A percentile compares a stretch with the other conserved stretches of the same genome.
Conservation (phyloP, 2,113 vertebrate genomes). For the Colistium nudipinnis region DNA sequence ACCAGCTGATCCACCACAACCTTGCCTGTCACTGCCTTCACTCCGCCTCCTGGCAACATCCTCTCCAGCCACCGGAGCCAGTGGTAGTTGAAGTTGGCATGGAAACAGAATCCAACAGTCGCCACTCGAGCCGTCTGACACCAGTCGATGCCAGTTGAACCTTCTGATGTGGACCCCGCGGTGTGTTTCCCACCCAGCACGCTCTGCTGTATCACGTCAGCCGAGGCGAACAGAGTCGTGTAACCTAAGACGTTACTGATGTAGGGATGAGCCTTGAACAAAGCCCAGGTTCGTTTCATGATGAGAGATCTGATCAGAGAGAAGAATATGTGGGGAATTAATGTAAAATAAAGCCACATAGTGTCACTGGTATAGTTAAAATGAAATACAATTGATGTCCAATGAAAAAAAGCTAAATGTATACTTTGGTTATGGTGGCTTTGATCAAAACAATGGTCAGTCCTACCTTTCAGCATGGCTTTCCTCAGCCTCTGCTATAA, state of each 20-base stretch:
- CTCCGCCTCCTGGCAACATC: slow-evolving; percentile 75
- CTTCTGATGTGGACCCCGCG: slow-evolving; percentile 17
- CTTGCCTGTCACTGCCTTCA: slow-evolving; percentile 73
- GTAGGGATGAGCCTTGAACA: slow-evolving; percentile 81
- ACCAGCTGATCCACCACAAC: slow-evolving; percentile 83
- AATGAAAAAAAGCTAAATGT: too few relatives aligned
- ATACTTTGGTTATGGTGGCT: too few relatives aligned
- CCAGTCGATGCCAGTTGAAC: slow-evolving; percentile 63
- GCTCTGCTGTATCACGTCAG: slow-evolving; percentile 84
- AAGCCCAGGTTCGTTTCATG: slow-evolving; percentile 76
- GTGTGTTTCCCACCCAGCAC: slow-evolving; percentile 56
- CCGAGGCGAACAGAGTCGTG: slow-evolving; percentile 82
- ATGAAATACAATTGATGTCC: too few relatives aligned
- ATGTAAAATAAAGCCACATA: background rate
- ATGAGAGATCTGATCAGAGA: slow-evolving; percentile 33
- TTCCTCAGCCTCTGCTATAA: slow-evolving; percentile 26
- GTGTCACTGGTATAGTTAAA: background rate
- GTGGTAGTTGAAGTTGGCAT: slow-evolving; percentile 85
- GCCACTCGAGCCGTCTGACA: slow-evolving; percentile 80
- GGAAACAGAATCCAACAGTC: slow-evolving; percentile 83
- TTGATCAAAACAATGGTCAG: background rate
- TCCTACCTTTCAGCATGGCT: slow-evolving; percentile 52
- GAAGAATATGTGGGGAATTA: background rate
- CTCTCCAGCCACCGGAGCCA: slow-evolving; percentile 83
- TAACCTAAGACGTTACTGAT: slow-evolving; percentile 81